phyloP scores from a whole-genome alignment of 2,797 vertebrate genomes.

The Bothrops alternatus region DNA sequence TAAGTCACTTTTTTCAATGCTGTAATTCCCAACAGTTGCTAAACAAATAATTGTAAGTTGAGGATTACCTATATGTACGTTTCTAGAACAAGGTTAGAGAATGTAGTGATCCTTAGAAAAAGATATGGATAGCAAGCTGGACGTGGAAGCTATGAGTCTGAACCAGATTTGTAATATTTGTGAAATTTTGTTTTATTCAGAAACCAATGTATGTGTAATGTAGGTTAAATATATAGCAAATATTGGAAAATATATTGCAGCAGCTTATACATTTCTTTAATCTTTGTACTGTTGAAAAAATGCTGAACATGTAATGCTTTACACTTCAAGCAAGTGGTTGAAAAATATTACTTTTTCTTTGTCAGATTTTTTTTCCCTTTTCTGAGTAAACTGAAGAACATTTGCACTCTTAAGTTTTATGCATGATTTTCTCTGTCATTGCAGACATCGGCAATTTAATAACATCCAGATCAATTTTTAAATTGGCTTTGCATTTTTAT shows the following conservation, averaged over 20 bases:
- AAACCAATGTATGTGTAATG: conserved; percentile 5
- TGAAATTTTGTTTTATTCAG: conserved; percentile 40
- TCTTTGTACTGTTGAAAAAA: conserved; percentile 45
- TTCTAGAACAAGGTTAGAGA: not conserved
- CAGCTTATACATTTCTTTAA: conserved; percentile 5
- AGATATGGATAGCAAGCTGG: not conserved
- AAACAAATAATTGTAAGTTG: not conserved
- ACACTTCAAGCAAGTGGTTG: conserved; percentile 59
- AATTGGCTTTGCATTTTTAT: accelerated
- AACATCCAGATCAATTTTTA: not conserved
- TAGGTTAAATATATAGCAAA: conserved; percentile 34
- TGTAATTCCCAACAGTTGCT: not conserved
- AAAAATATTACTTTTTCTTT: conserved; percentile 66
- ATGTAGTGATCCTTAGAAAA: not conserved
- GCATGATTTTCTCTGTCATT: conserved; percentile 14
- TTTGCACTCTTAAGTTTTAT: conserved; percentile 59
- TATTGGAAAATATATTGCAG: conserved; percentile 36
- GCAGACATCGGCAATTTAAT: not conserved
- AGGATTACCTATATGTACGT: not conserved
- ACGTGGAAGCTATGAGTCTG: conserved; percentile 29
- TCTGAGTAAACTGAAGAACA: conserved; percentile 68
- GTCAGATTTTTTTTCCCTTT: conserved; percentile 60
- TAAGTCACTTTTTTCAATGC: not conserved
- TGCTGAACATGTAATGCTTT: conserved; percentile 57
- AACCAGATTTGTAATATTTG: conserved; percentile 34